Conservation (phyloP, 2,113 vertebrate genomes). For the Procavia capensis region DNA sequence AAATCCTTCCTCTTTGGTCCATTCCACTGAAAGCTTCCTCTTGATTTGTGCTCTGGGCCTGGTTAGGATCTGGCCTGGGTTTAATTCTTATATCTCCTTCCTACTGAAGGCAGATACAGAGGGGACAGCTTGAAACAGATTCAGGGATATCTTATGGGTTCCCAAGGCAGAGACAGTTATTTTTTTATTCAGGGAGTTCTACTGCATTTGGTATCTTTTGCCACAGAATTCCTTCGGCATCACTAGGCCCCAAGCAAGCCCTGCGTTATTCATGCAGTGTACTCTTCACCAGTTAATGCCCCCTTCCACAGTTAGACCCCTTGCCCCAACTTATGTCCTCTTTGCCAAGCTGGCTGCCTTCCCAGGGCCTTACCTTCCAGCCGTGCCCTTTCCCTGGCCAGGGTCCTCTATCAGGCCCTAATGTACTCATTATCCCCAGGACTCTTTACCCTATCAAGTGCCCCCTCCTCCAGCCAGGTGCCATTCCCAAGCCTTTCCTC, state of each 20-base stretch:
- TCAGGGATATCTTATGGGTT: neutral
- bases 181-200: slow-evolving; percentile 35
- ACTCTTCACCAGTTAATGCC: neutral
- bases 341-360: neutral
- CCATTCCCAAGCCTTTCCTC: neutral
- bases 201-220: neutral
- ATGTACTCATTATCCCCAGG: too few species aligned
- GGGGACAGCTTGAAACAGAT: neutral
- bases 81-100: neutral
- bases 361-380: neutral
- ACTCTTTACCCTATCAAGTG: neutral
- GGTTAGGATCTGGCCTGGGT: neutral
- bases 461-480: neutral
- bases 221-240: neutral
- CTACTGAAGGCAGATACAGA: neutral
- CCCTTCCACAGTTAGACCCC: neutral
- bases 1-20: neutral
- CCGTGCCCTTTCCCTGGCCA: neutral
- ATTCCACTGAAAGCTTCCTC: neutral
- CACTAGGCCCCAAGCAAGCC: neutral
- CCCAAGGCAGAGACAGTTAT: neutral
- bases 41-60: slow-evolving; percentile 7
- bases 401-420: neutral
- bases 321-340: neutral
- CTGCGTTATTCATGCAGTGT: neutral